A percentile compares a stretch with the other conserved stretches of the same genome.
Conservation (phyloP, 1,140 invertebrate genomes). For the Mesaphorura yosii region DNA sequence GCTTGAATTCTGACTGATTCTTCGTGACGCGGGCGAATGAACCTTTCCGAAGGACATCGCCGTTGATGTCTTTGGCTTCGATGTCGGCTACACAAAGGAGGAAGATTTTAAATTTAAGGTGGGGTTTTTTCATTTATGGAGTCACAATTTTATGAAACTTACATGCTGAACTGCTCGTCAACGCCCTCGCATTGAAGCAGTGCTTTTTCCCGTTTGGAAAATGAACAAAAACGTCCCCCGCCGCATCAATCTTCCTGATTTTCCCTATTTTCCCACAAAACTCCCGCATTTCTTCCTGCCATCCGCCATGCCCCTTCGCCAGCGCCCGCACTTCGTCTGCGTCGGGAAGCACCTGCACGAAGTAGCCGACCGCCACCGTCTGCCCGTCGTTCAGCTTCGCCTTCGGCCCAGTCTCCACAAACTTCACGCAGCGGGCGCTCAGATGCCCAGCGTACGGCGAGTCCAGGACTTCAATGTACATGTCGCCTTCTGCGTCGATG, state of each 20-base stretch:
- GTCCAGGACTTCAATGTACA: background rate
- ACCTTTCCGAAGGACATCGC: background rate
- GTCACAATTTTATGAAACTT: background rate
- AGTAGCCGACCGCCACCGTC: background rate
- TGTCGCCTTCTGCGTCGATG: background rate
- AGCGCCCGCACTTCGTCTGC: background rate
- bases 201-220: background rate
- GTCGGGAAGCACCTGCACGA: background rate
- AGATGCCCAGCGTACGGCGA: background rate
- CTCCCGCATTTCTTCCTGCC: background rate
- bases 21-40: background rate
- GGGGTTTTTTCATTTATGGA: conserved; percentile 1
- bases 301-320: background rate
- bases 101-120: background rate
- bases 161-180: background rate
- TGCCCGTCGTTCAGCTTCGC: background rate
- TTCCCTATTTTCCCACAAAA: background rate
- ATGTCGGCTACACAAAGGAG: background rate
- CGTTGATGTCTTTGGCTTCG: background rate
- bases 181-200: background rate
- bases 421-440: background rate
- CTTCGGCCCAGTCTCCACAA: background rate
- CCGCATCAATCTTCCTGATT: background rate
- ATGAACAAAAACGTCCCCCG: background rate
- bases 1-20: background rate